phyloP scores from a whole-genome alignment of 2,888 invertebrate species.

The Limnephilus rhombicus region DNA sequence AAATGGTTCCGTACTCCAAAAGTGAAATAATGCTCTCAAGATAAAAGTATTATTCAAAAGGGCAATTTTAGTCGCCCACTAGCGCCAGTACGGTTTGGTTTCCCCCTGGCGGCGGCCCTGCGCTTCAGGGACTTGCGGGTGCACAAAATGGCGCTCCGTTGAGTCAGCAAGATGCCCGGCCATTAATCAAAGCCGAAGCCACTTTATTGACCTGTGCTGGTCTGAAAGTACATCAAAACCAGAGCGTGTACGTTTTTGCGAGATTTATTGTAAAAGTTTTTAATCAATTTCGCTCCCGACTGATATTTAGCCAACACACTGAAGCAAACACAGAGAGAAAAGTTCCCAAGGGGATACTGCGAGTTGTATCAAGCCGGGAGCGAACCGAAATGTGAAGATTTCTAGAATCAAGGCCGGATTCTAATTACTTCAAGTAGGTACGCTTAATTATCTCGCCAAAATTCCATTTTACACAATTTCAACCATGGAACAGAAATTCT shows the following conservation, averaged over 20 bases:
- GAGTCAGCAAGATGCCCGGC: slow-evolving; percentile 63
- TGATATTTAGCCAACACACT: slow-evolving; percentile 45
- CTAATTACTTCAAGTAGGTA: slow-evolving; percentile 30
- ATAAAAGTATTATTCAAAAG: neutral
- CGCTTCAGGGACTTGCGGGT: neutral
- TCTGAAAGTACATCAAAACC: slow-evolving; percentile 53
- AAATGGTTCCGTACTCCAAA: too few species aligned
- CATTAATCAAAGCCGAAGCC: slow-evolving; percentile 62
- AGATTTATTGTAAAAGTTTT: slow-evolving; percentile 62
- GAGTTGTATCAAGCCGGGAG: neutral
- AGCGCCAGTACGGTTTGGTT: neutral
- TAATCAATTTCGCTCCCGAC: slow-evolving; percentile 57
- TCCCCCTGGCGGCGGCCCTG: neutral
- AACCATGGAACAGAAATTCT: neutral
- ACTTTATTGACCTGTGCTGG: slow-evolving; percentile 55
- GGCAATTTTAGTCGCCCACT: neutral
- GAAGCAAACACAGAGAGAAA: slow-evolving; percentile 5
- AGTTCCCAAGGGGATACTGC: neutral
- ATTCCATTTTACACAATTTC: slow-evolving; percentile 4
- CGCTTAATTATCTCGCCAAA: slow-evolving; percentile 11
- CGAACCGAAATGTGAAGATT: neutral
- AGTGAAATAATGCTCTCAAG: neutral
- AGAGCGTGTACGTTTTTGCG: slow-evolving; percentile 48
- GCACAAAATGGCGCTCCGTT: slow-evolving; percentile 59
- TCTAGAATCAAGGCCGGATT: neutral